Evolutionary conservation across 2,797 vertebrate species (phyloP).

Genomic region (Enteromius anoplus): DNA sequence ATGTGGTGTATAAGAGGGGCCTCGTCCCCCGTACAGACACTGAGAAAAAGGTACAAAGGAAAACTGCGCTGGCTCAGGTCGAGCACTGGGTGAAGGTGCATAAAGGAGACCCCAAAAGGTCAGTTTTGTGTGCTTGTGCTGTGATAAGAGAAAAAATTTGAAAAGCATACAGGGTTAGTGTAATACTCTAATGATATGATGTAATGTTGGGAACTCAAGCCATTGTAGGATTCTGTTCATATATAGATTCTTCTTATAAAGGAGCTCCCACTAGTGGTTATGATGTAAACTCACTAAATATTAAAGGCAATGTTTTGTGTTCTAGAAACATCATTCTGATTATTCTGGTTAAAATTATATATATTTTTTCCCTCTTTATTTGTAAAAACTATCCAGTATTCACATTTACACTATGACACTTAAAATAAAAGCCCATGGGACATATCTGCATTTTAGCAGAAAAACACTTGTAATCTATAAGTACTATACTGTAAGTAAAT

Average conservation of each 20-base stretch:
- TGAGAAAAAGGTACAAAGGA: slow-evolving; percentile 90
- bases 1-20: slow-evolving; percentile 80
- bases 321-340: background rate
- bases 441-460: background rate
- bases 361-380: background rate
- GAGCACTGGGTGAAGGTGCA: slow-evolving; percentile 95
- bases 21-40: slow-evolving; percentile 75
- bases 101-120: slow-evolving; percentile 87
- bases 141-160: background rate
- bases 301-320: slow-evolving; percentile 3
- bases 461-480: background rate
- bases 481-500: too few species aligned
- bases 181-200: slow-evolving; percentile 14
- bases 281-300: background rate
- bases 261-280: slow-evolving; percentile 69
- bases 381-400: background rate
- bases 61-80: slow-evolving; percentile 88
- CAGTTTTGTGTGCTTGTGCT: slow-evolving; percentile 55
- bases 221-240: background rate
- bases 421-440: background rate
- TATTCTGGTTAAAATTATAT: background rate
- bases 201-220: background rate
- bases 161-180: background rate
- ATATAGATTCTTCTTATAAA: slow-evolving; percentile 18
- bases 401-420: background rate